Conservation (phyloP, 2,888 invertebrate genomes). For the Eilema depressum region DNA sequence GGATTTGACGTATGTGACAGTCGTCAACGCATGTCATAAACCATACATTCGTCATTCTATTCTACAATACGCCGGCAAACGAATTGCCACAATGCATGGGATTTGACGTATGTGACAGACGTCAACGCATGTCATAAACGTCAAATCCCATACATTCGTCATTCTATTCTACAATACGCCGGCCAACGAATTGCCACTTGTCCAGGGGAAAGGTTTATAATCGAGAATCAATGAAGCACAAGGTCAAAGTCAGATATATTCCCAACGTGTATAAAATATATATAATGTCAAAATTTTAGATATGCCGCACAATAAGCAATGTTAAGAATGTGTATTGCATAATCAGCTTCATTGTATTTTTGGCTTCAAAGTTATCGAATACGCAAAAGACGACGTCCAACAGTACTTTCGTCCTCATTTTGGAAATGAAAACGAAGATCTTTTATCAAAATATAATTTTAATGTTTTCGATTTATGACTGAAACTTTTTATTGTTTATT, state of each 20-base stretch:
- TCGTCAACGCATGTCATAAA: no score
- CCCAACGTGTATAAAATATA: neutral
- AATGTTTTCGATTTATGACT: slow-evolving; percentile 9
- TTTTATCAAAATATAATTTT: slow-evolving; percentile 7
- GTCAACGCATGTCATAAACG: no score
- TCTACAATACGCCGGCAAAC: no score
- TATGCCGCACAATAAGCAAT: neutral
- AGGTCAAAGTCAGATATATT: neutral
- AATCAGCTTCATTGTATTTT: neutral
- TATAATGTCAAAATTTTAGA: neutral
- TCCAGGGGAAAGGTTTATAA: no score
- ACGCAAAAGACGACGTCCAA: slow-evolving; percentile 37
- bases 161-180: no score
- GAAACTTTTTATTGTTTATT: neutral
- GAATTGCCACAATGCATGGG: no score
- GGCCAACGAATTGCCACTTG: no score
- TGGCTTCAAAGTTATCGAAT: slow-evolving; percentile 19
- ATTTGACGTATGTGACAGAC: no score
- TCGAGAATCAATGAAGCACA: neutral
- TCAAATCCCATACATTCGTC: no score
- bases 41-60: no score
- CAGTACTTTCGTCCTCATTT: slow-evolving; percentile 41
- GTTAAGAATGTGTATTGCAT: neutral
- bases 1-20: no score
- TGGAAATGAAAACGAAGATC: slow-evolving; percentile 22